phyloP scores from a whole-genome alignment of 1,140 invertebrate species.

The Drosophila baimaii region DNA sequence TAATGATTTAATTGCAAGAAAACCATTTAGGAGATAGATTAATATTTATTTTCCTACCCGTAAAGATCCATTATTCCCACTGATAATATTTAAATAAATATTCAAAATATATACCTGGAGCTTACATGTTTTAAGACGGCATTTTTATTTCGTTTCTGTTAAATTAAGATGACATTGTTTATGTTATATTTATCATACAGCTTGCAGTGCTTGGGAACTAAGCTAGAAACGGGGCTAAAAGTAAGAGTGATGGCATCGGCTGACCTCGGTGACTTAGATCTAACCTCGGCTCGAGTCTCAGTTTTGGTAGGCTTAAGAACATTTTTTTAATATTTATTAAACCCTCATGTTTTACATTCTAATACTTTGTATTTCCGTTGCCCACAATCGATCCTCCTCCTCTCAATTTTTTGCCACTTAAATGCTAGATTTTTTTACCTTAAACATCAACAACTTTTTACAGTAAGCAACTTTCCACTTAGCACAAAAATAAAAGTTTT shows the following conservation, averaged over 20 bases:
- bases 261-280: constrained; percentile 42
- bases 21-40: neutral
- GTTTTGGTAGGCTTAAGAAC: constrained; percentile 28
- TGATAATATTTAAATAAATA: neutral
- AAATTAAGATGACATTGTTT: constrained; percentile 57
- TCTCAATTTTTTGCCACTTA: constrained; percentile 55
- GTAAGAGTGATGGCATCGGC: constrained; percentile 37
- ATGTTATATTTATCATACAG: constrained; percentile 56
- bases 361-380: constrained; percentile 81
- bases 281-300: constrained; percentile 21
- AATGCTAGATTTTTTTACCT: constrained; percentile 53
- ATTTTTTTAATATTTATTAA: constrained; percentile 10
- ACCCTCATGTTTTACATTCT: constrained; percentile 63
- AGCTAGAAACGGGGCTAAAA: constrained; percentile 49
- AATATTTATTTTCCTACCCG: neutral
- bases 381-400: constrained; percentile 11
- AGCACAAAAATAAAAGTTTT: constrained; percentile 39
- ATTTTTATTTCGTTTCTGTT: constrained; percentile 67
- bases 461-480: constrained; percentile 55
- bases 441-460: constrained; percentile 79
- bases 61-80: neutral
- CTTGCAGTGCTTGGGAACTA: constrained; percentile 65
- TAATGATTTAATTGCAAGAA: too few relatives aligned
- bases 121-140: constrained; percentile 63
- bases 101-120: neutral